Evolutionary conservation across 1,140 invertebrate genomes (phyloP), one percentile per base, ranked within the genome.

Genomic region (Philaenus spumarius): DNA sequence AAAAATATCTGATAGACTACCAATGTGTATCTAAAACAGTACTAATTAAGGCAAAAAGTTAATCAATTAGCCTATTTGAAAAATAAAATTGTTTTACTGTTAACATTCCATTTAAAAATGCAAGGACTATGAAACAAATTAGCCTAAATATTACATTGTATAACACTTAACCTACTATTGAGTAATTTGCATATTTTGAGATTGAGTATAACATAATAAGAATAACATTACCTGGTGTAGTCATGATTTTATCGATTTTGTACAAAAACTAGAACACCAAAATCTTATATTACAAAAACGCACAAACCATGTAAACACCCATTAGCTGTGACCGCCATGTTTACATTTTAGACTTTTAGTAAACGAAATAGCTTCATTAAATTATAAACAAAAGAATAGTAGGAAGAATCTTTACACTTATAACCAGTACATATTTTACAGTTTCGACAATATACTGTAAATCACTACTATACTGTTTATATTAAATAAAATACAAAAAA

Each of bases 221-320:
- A 23, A 1, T 7, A 20, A 26, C 12, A 35, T 15, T 45, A 19
- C 24, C 34, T 35, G 47, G 26, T 52, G 37, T n/a, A 48, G 17
- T 15, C 24, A 42, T 54, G 34, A 17, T 5, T n/a, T 11, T 19
- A 20, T 4, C 17, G 22, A 19, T 22, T 37, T 20, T 23, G 5
- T 34, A 43, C 14, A 24, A 22, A 15, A 24, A 51, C 55, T 35
- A 7, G 17, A 11, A 7, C 19, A 4, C 22, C 1, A 15, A 45
- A 34, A 30, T 22, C 17, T 48, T 47, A 47, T 35, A 46, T 20
- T 30, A 34, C 15, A 23, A 47, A 51, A 58, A 58, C 34, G 7
- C 43, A 60, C 58, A 17, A 60, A 39, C 45, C 53, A 42, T 60
- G 59, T 60, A 60, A 60, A 60, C 59, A 60, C 59, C 59, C 59